Percentiles rank a stretch among this genome's conserved stretches.
phyloP scores from a whole-genome alignment of 2,797 vertebrate species.

The Pangasius mekongensis region DNA sequence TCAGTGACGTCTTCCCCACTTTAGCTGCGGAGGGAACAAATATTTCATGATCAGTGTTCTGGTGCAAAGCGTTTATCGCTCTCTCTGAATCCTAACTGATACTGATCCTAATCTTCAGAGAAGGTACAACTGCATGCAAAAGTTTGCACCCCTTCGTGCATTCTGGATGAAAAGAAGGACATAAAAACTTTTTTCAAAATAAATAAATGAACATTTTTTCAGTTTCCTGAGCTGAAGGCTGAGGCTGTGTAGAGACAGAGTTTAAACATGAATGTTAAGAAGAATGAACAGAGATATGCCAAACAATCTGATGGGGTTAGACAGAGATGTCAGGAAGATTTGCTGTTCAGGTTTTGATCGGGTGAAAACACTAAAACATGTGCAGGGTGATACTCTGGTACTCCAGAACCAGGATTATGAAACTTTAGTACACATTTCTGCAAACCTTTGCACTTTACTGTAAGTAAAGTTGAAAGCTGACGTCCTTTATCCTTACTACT shows the following conservation, averaged over 20 bases:
- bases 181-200: no score
- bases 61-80: neutral
- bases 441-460: neutral
- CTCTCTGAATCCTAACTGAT: neutral
- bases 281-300: neutral
- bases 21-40: slow-evolving; percentile 81
- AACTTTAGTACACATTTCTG: neutral
- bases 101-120: neutral
- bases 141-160: neutral
- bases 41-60: slow-evolving; percentile 31
- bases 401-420: neutral
- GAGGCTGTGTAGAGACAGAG: neutral
- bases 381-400: neutral
- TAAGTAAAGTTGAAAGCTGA: neutral
- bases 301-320: neutral
- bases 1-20: slow-evolving; percentile 98
- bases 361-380: neutral
- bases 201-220: neutral
- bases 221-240: neutral
- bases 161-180: neutral
- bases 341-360: neutral
- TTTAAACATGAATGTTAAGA: neutral
- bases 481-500: neutral
- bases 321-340: neutral
- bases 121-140: neutral